Conservation (phyloP, 2,888 invertebrate species). For the Auanema sp. region DNA sequence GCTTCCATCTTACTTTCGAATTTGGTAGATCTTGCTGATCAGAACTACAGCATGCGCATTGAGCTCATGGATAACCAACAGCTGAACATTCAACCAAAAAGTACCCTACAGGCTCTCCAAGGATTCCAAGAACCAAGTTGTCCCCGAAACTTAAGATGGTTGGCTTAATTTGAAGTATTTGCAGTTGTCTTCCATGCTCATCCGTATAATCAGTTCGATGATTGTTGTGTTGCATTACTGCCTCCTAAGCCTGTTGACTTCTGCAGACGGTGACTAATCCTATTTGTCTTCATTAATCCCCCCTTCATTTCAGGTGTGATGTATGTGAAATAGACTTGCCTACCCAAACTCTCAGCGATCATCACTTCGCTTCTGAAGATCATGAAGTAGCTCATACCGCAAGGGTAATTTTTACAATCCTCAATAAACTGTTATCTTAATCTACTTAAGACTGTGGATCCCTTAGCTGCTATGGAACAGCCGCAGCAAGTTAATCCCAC, state of each 20-base stretch:
- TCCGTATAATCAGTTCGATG: conserved; percentile 12
- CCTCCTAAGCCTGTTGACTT: conserved; percentile 17
- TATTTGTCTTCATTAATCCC: not conserved
- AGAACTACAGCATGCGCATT: conserved; percentile 8
- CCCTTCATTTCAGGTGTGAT: conserved; percentile 23
- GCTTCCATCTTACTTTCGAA: conserved; percentile 3
- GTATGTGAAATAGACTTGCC: conserved; percentile 37
- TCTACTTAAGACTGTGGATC: conserved; percentile 11
- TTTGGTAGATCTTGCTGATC: conserved; percentile 7
- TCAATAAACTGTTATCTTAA: too few species aligned
- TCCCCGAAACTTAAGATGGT: not conserved
- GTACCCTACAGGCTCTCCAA: conserved; percentile 7
- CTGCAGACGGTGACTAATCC: conserved; percentile 4
- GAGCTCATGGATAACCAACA: conserved; percentile 17
- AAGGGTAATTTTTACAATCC: too few species aligned
- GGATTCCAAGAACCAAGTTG: conserved; percentile 8
- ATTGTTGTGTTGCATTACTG: conserved; percentile 11
- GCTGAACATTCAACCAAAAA: conserved; percentile 13
- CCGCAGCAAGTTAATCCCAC: not conserved
- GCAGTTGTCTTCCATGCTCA: conserved; percentile 15
- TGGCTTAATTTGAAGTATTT: conserved; percentile 5
- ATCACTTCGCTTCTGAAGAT: conserved; percentile 42
- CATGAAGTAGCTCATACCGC: conserved; percentile 35
- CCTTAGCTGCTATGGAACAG: conserved; percentile 5
- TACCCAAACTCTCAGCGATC: conserved; percentile 24